These are phyloP conservation scores for Noctuana brunneofusca DNA, from an alignment of 2,888 invertebrate species.

Conservation along the genomic window DNA sequence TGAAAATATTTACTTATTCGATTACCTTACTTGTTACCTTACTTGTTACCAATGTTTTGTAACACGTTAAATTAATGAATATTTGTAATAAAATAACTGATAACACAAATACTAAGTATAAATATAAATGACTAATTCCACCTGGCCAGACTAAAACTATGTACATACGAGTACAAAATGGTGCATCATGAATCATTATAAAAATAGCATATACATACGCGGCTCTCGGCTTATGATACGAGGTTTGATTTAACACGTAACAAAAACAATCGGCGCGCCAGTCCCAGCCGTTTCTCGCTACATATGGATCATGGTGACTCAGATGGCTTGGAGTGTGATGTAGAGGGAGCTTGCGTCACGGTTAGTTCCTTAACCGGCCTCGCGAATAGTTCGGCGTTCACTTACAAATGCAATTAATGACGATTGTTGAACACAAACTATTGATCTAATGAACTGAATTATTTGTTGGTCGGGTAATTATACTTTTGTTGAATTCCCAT, in stretches of 20 bases:
- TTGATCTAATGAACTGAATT: background rate
- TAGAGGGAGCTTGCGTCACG: slow-evolving; percentile 52
- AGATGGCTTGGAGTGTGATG: slow-evolving; percentile 41
- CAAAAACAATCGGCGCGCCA: slow-evolving; percentile 56
- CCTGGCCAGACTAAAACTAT: slow-evolving; percentile 19
- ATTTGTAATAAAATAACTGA: too few relatives aligned
- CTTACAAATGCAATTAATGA: background rate
- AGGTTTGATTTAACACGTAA: slow-evolving; percentile 46
- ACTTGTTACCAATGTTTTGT: too few relatives aligned
- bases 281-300: slow-evolving; percentile 49
- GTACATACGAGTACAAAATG: background rate
- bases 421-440: slow-evolving; percentile 1
- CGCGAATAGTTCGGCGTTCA: slow-evolving; percentile 26
- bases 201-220: slow-evolving; percentile 1
- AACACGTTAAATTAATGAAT: too few relatives aligned
- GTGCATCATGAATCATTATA: slow-evolving; percentile 23
- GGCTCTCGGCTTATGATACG: slow-evolving; percentile 36
- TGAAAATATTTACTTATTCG: background rate
- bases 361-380: slow-evolving; percentile 51
- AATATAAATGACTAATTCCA: background rate
- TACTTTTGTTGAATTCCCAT: too few relatives aligned
- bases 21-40: too few relatives aligned
- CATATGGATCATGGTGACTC: slow-evolving; percentile 69
- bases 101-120: too few relatives aligned
- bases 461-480: too few relatives aligned